phyloP scores from a whole-genome alignment of 2,888 invertebrate genomes.

The Calliphora vomitoria region DNA sequence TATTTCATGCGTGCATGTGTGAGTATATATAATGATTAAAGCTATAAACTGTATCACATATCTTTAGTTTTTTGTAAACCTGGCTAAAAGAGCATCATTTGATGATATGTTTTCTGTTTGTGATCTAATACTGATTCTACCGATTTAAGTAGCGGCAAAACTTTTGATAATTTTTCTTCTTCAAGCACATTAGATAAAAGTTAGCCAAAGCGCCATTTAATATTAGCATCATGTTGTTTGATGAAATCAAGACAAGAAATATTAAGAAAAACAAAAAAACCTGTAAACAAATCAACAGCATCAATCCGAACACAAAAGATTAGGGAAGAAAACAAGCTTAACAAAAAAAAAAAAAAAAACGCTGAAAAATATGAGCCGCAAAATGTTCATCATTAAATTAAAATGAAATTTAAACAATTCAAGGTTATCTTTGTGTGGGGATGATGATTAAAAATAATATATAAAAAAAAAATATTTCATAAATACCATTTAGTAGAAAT shows the following conservation, averaged over 20 bases:
- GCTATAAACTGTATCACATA: constrained; percentile 66
- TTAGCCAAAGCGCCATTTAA: constrained; percentile 68
- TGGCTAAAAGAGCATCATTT: constrained; percentile 34
- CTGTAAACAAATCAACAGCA: constrained; percentile 49
- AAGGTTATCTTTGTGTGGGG: constrained; percentile 70
- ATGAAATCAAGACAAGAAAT: constrained; percentile 63
- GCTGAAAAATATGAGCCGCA: constrained; percentile 48
- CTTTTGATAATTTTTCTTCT: constrained; percentile 63
- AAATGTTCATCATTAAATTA: constrained; percentile 72
- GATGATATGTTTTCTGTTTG: constrained; percentile 45
- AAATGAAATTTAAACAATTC: constrained; percentile 72
- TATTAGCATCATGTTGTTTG: constrained; percentile 57
- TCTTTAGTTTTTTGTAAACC: constrained; percentile 54
- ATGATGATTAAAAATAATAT: constrained; percentile 46
- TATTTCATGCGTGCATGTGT: not conserved
- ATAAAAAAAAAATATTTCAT: constrained; percentile 13
- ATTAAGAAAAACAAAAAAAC: not conserved
- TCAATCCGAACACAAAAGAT: constrained; percentile 25
- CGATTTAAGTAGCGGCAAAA: constrained; percentile 62
- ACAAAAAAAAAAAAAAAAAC: not conserved
- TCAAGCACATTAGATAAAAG: constrained; percentile 42
- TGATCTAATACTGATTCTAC: constrained; percentile 49
- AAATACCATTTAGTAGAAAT: constrained; percentile 26
- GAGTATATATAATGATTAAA: constrained; percentile 21
- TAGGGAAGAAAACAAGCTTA: not conserved